These are phyloP conservation scores for Allacma fusca DNA, from an alignment of 2,888 invertebrate species.

Conservation along the genomic window DNA sequence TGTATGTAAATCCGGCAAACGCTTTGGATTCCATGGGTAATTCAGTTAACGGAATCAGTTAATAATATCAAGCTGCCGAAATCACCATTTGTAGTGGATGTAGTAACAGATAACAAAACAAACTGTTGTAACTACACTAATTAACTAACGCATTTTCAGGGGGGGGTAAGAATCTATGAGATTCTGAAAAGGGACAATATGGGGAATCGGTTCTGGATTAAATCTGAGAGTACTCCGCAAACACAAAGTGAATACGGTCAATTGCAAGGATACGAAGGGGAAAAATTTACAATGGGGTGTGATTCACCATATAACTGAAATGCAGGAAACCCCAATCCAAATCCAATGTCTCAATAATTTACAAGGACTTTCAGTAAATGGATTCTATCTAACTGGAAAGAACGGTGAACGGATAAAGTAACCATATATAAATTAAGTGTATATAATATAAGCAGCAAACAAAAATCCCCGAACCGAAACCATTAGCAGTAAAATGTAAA, in stretches of 20 bases:
- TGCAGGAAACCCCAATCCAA: not conserved
- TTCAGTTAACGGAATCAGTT: not conserved
- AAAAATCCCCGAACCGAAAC: conserved; percentile 40
- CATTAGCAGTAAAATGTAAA: conserved; percentile 38
- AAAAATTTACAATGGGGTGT: not conserved
- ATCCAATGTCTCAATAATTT: not conserved
- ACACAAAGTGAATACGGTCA: too few relatives aligned
- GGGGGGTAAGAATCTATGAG: too few relatives aligned
- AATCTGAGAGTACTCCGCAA: too few relatives aligned
- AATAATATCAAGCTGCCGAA: not conserved
- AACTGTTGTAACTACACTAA: too few relatives aligned
- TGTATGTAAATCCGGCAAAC: conserved; percentile 46
- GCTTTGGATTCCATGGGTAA: conserved; percentile 51
- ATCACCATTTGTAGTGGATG: not conserved
- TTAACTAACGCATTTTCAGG: too few relatives aligned
- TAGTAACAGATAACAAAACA: too few relatives aligned
- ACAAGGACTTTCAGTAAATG: not conserved
- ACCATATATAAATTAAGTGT: not conserved
- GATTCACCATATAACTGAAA: not conserved
- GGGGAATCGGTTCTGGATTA: too few relatives aligned
- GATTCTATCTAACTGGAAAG: not conserved
- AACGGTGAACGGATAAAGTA: not conserved
- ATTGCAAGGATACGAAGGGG: too few relatives aligned
- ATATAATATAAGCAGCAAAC: conserved; percentile 25
- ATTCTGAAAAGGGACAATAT: too few relatives aligned